Evolutionary conservation across 1,140 invertebrate species (phyloP).

Genomic region (Limonius californicus): DNA sequence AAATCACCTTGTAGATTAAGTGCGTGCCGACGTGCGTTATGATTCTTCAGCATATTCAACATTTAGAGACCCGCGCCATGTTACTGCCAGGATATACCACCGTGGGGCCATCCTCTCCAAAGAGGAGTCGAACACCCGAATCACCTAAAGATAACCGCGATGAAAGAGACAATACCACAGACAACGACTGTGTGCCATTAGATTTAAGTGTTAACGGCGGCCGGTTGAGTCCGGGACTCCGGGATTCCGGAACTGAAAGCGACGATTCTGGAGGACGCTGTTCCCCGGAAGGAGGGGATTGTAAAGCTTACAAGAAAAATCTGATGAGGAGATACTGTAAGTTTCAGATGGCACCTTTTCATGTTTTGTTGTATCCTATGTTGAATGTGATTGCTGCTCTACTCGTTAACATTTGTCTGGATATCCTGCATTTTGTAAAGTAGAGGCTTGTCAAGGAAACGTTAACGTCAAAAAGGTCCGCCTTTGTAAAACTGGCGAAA

Average conservation of each 20-base stretch:
- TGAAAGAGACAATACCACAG: slow-evolving; percentile 49
- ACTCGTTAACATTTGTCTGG: no score
- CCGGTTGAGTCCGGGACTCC: slow-evolving; percentile 40
- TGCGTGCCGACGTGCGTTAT: slow-evolving; percentile 9
- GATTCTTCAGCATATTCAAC: slow-evolving; percentile 19
- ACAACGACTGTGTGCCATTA: slow-evolving; percentile 53
- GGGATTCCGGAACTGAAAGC: slow-evolving; percentile 60
- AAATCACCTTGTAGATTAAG: neutral
- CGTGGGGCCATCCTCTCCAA: slow-evolving; percentile 21
- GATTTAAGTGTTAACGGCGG: slow-evolving; percentile 56
- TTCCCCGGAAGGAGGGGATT: slow-evolving; percentile 55
- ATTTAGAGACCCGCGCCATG: slow-evolving; percentile 16
- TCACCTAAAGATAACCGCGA: slow-evolving; percentile 26
- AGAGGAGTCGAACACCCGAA: slow-evolving; percentile 17
- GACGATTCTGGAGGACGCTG: slow-evolving; percentile 66
- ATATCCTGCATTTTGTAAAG: no score
- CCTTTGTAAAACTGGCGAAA: no score
- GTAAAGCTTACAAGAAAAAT: slow-evolving; percentile 83
- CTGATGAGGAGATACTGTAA: slow-evolving; percentile 87
- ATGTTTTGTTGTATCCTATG: neutral
- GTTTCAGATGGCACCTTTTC: slow-evolving; percentile 45
- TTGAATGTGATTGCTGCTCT: no score
- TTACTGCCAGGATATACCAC: slow-evolving; percentile 8
- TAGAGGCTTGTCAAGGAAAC: no score
- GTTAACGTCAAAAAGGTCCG: no score